A percentile compares a stretch with the other conserved stretches of the same genome.
phyloP scores from a whole-genome alignment of 2,888 invertebrate species.

The Mylabris sibirica region DNA sequence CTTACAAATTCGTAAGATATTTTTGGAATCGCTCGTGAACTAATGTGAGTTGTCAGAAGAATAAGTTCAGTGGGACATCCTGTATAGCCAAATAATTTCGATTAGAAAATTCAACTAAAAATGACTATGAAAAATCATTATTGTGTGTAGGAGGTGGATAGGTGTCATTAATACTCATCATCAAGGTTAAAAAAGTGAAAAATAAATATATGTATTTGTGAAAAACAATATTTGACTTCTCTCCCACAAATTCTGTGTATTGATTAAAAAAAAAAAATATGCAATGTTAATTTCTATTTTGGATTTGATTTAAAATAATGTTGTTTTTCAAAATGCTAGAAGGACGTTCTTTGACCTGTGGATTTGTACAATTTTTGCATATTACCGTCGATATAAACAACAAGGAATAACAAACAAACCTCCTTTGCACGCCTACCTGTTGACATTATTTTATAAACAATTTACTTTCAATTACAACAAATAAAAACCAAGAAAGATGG shows the following conservation, averaged over 20 bases:
- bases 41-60: no score
- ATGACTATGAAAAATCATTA: not conserved
- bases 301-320: no score
- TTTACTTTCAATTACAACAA: not conserved
- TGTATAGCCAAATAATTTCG: not conserved
- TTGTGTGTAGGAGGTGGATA: not conserved
- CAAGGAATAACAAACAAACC: not conserved
- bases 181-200: not conserved
- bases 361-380: constrained; percentile 7
- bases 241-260: not conserved
- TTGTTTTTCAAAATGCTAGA: constrained; percentile 25
- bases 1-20: no score
- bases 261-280: no score
- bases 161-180: constrained; percentile 5
- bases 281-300: not conserved
- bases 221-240: not conserved
- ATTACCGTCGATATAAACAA: constrained; percentile 23
- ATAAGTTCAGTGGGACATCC: no score
- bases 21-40: no score
- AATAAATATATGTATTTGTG: not conserved
- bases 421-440: not conserved
- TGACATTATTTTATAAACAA: not conserved
- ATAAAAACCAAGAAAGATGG: not conserved
- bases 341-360: constrained; percentile 33
- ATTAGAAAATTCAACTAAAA: not conserved